These are phyloP conservation scores for Plecturocebus donacophilus DNA, from an alignment of 2,113 vertebrate genomes.

Conservation along the genomic window DNA sequence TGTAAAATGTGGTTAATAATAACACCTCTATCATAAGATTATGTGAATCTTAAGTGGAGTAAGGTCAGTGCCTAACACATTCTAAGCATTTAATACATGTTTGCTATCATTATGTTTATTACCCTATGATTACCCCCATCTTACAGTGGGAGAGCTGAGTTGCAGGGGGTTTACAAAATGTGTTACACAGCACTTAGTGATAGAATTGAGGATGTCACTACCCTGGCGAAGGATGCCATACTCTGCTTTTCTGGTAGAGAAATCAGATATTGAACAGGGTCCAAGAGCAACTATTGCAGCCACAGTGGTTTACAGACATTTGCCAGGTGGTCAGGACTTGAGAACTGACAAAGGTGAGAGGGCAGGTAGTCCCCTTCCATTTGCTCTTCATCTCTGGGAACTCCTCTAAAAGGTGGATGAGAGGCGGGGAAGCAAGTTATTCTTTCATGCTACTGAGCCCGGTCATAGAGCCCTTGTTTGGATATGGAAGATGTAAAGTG, in stretches of 20 bases:
- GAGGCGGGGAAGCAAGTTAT: neutral
- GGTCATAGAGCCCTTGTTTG: neutral
- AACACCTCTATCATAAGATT: neutral
- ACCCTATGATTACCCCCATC: neutral
- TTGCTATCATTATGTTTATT: neutral
- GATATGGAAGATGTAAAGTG: neutral
- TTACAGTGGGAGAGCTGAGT: neutral
- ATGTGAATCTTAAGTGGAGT: neutral
- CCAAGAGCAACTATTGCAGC: neutral
- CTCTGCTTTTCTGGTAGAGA: neutral
- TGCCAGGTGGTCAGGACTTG: neutral
- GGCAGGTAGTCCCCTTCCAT: rapidly evolving
- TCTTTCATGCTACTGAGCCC: neutral
- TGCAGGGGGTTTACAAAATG: neutral
- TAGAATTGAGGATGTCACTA: neutral
- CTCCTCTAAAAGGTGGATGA: neutral
- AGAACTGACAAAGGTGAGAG: neutral
- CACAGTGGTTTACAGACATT: neutral
- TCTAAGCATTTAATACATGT: neutral
- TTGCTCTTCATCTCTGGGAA: neutral
- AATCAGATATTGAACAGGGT: neutral
- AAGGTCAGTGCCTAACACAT: neutral
- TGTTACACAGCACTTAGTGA: neutral
- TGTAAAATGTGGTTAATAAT: neutral
- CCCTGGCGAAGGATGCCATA: neutral